Percentiles rank a stretch among this genome's conserved stretches.
phyloP scores from a whole-genome alignment of 2,113 vertebrate genomes.

The Paracanthobrama guichenoti region DNA sequence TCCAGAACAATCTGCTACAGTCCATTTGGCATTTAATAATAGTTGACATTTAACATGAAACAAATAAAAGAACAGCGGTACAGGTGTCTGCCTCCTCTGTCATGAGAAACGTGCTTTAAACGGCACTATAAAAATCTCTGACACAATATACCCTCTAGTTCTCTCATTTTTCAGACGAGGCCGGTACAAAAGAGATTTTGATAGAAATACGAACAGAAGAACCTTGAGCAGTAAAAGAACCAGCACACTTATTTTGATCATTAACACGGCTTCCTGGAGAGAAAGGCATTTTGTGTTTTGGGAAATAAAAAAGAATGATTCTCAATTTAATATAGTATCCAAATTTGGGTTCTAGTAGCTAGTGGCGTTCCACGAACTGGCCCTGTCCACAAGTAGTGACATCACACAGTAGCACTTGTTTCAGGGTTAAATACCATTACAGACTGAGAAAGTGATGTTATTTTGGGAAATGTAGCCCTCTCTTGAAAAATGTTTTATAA shows the following conservation, averaged over 20 bases:
- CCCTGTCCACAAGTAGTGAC: not conserved
- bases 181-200: constrained; percentile 8
- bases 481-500: not conserved
- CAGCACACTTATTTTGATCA: not conserved
- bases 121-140: not conserved
- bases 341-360: not conserved
- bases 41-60: constrained; percentile 37
- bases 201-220: constrained; percentile 25
- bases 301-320: not conserved
- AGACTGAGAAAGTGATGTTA: not conserved
- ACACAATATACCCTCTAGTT: not conserved
- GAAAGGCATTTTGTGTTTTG: not conserved
- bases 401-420: not conserved
- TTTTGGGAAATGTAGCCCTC: not conserved
- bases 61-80: constrained; percentile 36
- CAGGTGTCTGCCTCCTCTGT: constrained; percentile 12
- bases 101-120: constrained; percentile 10
- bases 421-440: not conserved
- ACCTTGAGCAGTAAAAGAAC: constrained; percentile 35
- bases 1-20: constrained; percentile 30
- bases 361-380: not conserved
- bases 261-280: not conserved
- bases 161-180: constrained; percentile 7
- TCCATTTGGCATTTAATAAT: constrained; percentile 22
- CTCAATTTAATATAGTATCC: not conserved